A percentile compares a stretch with the other conserved stretches of the same genome.
phyloP scores from a whole-genome alignment of 2,797 vertebrate genomes.

The Myioborus melanocephalus region DNA sequence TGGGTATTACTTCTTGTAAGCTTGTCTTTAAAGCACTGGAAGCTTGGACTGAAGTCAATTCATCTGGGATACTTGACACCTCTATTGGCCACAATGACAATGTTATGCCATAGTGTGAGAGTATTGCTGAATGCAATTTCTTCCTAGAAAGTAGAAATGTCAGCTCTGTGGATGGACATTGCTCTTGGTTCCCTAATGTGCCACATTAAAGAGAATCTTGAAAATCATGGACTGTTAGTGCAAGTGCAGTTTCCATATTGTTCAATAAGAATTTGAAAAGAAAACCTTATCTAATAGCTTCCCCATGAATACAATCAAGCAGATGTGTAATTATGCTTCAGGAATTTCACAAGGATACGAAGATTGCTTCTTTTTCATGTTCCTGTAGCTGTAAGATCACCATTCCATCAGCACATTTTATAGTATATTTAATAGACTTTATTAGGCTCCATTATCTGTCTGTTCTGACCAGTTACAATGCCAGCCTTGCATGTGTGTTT shows the following conservation, averaged over 20 bases:
- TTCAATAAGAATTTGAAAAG: neutral
- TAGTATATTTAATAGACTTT: neutral
- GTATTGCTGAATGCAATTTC: neutral
- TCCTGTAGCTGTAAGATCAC: neutral
- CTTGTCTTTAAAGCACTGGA: neutral
- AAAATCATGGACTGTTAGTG: neutral
- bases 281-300: neutral
- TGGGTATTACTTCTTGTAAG: neutral
- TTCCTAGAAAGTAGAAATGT: neutral
- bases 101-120: neutral
- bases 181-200: neutral
- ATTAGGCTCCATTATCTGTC: neutral
- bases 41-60: neutral
- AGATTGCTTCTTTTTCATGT: neutral
- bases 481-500: neutral
- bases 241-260: neutral
- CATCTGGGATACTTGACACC: neutral
- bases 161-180: neutral
- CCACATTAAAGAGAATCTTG: neutral
- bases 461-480: neutral
- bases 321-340: neutral
- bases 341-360: neutral
- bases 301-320: neutral
- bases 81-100: neutral
- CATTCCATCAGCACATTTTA: neutral